Conservation (phyloP, 2,797 vertebrate genomes). For the Cryptoblepharus egeriae region DNA sequence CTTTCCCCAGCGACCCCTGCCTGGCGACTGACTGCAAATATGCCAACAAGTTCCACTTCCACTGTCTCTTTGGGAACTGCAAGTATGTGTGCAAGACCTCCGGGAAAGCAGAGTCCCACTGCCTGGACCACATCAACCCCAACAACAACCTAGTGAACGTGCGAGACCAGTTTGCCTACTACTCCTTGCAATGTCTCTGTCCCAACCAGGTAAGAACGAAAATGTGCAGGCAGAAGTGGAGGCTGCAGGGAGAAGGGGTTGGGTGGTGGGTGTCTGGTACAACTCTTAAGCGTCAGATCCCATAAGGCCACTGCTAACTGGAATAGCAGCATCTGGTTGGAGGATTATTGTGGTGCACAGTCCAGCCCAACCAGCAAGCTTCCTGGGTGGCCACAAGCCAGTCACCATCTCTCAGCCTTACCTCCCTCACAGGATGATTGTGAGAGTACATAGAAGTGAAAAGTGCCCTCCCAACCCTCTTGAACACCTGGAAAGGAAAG, state of each 20-base stretch:
- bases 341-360: too few relatives aligned
- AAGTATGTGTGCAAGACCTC: conserved; percentile 99
- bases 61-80: conserved; percentile 99
- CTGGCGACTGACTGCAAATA: conserved; percentile 99
- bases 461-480: too few relatives aligned
- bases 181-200: conserved; percentile 98
- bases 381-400: too few relatives aligned
- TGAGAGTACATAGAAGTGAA: too few relatives aligned
- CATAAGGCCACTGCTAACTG: too few relatives aligned
- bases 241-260: fast-evolving
- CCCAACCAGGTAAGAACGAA: conserved; percentile 93
- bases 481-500: too few relatives aligned
- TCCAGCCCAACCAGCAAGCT: too few relatives aligned
- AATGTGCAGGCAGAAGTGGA: too few relatives aligned
- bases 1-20: conserved; percentile 91
- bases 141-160: conserved; percentile 97
- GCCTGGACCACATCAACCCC: conserved; percentile 99
- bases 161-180: conserved; percentile 98
- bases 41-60: conserved; percentile 99
- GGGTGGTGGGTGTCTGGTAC: background rate
- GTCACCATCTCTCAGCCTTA: too few relatives aligned
- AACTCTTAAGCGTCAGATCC: too few relatives aligned
- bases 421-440: too few relatives aligned
- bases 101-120: conserved; percentile 98
- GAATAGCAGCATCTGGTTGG: background rate